Evolutionary conservation across 2,113 vertebrate species (phyloP), one percentile per base, ranked within the genome.

Genomic region (Physeter macrocephalus): DNA sequence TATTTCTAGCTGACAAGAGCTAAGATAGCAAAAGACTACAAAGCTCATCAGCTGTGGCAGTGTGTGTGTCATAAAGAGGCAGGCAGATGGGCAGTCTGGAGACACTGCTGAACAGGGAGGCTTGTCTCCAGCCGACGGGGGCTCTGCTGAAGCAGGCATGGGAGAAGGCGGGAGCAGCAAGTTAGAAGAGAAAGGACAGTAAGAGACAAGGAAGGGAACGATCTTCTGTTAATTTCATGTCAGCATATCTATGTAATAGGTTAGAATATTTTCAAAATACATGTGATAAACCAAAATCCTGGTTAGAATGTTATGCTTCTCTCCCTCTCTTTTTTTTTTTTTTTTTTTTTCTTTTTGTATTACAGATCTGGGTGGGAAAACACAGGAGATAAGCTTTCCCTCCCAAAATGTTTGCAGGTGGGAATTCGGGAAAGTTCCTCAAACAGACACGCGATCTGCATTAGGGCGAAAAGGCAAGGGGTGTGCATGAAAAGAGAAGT

Each of bases 101-200:
- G 71, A 13, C 21, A 34, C 29, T 3, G 3, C 72, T 69, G 36
- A 4, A 6, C 17, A 49, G 61, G 46, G 29, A 41, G 54, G 46
- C 54, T 13, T 20, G 83, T 41, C 39, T 59, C 41, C 49, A 43
- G 41, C 27, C 41, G 18, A n/a, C 21, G 12, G 25, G 1, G 29
- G 59, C 41, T 52, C 15, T 0, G 3, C 39, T 59, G 25, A 14
- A 2, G 29, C 3, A 31, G 61, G 9, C 2, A 4, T 1, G 2
- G 71, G 27, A 34, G 54, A n/a, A 49, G 54, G 13, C n/a, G 8
- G 12, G 41, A 18, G 41, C 6, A 6, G 83, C 27, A 25, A 25
- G 9, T 75, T 29, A 66, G 54, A 61, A 41, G 54, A 61, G 74
- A 91, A 93, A 41, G 21, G n/a, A 31, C 10, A 21, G 4, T 13